Conservation (phyloP, 2,888 invertebrate species). For the Tachystola acroxantha region DNA sequence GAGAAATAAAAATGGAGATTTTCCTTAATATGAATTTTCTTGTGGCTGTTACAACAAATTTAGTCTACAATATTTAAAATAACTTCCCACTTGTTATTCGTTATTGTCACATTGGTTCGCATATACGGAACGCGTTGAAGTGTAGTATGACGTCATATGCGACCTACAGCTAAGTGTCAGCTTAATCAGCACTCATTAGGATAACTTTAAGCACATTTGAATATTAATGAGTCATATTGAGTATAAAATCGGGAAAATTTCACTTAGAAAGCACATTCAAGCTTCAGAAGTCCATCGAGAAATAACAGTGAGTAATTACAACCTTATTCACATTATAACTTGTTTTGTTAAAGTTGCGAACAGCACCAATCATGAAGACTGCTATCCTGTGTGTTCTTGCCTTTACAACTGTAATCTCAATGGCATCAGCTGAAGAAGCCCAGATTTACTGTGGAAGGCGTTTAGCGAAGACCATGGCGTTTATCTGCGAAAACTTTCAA, state of each 20-base stretch:
- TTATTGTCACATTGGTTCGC: not conserved
- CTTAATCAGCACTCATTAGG: constrained; percentile 21
- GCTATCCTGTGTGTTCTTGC: not conserved
- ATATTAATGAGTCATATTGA: constrained; percentile 21
- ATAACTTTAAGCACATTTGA: constrained; percentile 8
- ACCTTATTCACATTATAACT: too few relatives aligned
- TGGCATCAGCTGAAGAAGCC: not conserved
- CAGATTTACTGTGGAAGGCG: constrained; percentile 24
- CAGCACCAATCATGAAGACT: not conserved
- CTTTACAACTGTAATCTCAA: not conserved
- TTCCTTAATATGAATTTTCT: too few relatives aligned
- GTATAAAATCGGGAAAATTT: constrained; percentile 17
- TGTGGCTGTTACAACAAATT: too few relatives aligned
- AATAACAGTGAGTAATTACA: not conserved
- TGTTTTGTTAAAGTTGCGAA: not conserved
- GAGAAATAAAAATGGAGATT: too few relatives aligned
- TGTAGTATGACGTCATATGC: constrained; percentile 8
- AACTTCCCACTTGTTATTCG: too few relatives aligned
- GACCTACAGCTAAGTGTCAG: constrained; percentile 1
- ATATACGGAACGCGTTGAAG: constrained; percentile 4
- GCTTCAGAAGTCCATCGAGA: not conserved
- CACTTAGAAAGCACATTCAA: constrained; percentile 6
- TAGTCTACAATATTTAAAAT: too few relatives aligned
- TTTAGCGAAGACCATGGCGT: constrained; percentile 21
- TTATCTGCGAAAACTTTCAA: constrained; percentile 16